These are phyloP conservation scores for Nasonovia ribisnigri DNA, from an alignment of 2,888 invertebrate species.

Conservation along the genomic window DNA sequence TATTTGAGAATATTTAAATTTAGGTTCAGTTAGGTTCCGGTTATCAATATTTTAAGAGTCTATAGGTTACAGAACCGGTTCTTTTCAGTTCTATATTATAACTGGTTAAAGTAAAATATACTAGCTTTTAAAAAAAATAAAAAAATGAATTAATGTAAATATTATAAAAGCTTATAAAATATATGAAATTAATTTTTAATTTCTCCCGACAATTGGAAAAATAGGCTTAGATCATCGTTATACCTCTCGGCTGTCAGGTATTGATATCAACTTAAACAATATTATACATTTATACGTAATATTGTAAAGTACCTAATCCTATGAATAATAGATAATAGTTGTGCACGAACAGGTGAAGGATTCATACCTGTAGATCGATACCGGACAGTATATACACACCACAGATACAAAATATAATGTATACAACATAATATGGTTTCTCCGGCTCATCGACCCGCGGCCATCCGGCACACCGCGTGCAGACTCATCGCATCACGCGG, in stretches of 20 bases:
- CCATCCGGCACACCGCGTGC: conserved; percentile 14
- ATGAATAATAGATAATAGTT: background rate
- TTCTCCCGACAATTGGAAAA: background rate
- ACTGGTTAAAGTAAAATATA: background rate
- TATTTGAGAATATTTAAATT: background rate
- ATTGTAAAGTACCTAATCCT: background rate
- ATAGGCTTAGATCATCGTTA: background rate
- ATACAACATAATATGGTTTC: conserved; percentile 11
- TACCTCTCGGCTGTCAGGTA: background rate
- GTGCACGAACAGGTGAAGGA: background rate
- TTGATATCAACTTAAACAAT: background rate
- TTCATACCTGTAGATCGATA: background rate
- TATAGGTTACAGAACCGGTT: background rate
- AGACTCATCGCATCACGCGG: conserved; percentile 16
- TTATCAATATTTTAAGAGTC: background rate
- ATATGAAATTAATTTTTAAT: background rate
- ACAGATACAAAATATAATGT: background rate
- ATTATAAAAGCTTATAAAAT: background rate
- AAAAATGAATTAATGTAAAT: background rate
- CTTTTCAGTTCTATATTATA: background rate
- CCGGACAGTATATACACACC: background rate
- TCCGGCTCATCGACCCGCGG: conserved; percentile 33
- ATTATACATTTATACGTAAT: background rate
- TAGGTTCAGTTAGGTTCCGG: no score
- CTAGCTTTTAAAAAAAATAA: background rate